A percentile compares a stretch with the other conserved stretches of the same genome.
Evolutionary conservation across 2,113 vertebrate genomes (phyloP).

Genomic region (Corythornis cristatus): DNA sequence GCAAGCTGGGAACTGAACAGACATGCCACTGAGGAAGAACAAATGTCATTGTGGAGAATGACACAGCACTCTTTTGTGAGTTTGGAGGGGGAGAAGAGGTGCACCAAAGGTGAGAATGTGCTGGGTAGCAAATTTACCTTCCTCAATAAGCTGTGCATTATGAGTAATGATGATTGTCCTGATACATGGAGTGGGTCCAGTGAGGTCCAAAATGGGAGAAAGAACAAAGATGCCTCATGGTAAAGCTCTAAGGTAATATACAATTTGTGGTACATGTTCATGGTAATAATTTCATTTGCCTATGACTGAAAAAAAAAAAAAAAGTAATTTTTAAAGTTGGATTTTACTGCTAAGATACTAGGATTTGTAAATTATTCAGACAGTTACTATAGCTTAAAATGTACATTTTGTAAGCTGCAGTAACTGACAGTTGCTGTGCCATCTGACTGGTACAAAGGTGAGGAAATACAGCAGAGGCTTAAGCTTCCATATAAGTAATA

Average conservation of each 20-base stretch:
- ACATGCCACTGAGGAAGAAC: not conserved
- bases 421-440: not conserved
- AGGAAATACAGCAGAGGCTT: not conserved
- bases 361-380: not conserved
- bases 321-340: not conserved
- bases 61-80: not conserved
- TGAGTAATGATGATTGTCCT: not conserved
- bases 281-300: not conserved
- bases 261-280: not conserved
- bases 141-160: not conserved
- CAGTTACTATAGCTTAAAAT: not conserved
- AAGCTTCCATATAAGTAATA: not conserved
- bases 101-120: not conserved
- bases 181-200: not conserved
- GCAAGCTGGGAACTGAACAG: not conserved
- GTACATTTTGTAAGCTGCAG: not conserved
- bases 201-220: not conserved
- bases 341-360: not conserved
- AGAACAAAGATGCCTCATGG: not conserved
- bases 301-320: not conserved
- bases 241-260: not conserved
- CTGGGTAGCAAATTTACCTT: not conserved
- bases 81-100: not conserved
- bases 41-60: not conserved
- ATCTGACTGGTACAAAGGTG: not conserved